phyloP scores from a whole-genome alignment of 2,797 vertebrate species.

The Bradypodion pumilum region DNA sequence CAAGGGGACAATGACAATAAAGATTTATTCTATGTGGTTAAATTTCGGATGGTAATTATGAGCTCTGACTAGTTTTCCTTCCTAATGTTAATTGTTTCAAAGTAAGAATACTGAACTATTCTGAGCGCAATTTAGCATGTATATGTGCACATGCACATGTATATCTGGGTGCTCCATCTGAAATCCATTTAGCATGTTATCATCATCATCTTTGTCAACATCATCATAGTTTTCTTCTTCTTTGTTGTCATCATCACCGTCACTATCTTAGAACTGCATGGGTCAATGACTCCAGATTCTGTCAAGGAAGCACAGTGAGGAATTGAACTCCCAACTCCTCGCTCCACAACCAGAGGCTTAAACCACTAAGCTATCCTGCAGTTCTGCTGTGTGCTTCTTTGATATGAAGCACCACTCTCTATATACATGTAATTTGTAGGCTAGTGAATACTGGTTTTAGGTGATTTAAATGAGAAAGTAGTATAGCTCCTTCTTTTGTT shows the following conservation, averaged over 20 bases:
- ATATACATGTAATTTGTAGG: slow-evolving; percentile 14
- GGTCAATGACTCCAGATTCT: too few species aligned
- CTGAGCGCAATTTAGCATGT: neutral
- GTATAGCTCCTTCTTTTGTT: slow-evolving; percentile 46
- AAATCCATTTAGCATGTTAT: slow-evolving; percentile 38
- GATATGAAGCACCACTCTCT: slow-evolving; percentile 14
- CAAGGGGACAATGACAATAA: too few species aligned
- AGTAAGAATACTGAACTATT: neutral
- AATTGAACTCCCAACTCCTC: too few species aligned
- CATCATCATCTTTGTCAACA: too few species aligned
- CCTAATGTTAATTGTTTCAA: slow-evolving; percentile 16
- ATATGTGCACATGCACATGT: neutral
- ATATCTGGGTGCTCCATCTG: slow-evolving; percentile 33
- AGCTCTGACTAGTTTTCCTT: slow-evolving; percentile 18
- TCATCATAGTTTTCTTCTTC: too few species aligned
- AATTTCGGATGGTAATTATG: slow-evolving; percentile 6
- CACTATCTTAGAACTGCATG: too few species aligned
- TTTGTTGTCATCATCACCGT: too few species aligned
- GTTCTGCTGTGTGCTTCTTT: neutral
- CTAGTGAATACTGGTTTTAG: slow-evolving; percentile 35
- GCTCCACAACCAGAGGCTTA: too few species aligned
- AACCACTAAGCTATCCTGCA: too few species aligned
- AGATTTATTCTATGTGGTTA: too few species aligned
- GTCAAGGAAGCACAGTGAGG: too few species aligned
- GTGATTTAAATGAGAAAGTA: slow-evolving; percentile 51